Evolutionary conservation across 1,140 invertebrate genomes (phyloP).

Genomic region (Mizuhopecten yessoensis): DNA sequence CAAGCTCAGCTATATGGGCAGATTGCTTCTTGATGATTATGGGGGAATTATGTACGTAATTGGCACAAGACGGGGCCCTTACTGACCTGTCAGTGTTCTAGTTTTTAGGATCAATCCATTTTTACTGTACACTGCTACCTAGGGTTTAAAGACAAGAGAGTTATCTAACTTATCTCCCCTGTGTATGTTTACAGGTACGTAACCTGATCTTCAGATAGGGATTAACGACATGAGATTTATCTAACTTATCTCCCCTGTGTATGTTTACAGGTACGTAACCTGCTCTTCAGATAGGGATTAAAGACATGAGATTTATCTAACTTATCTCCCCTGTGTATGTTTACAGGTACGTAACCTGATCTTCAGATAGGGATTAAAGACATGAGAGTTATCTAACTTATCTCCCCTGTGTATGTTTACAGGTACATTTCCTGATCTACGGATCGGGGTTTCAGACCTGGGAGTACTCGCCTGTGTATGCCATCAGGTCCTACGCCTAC

Average conservation of each 20-base stretch:
- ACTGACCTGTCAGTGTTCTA: too few relatives aligned
- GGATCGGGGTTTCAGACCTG: slow-evolving; percentile 98
- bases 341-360: slow-evolving; percentile 91
- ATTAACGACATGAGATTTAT: neutral
- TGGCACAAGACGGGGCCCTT: too few relatives aligned
- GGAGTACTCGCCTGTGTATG: slow-evolving; percentile 98
- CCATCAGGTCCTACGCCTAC: slow-evolving; percentile 96
- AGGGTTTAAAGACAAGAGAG: too few relatives aligned
- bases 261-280: slow-evolving; percentile 90
- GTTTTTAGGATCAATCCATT: too few relatives aligned
- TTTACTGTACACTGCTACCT: too few relatives aligned
- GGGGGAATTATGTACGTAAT: too few relatives aligned
- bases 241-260: slow-evolving; percentile 38
- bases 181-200: slow-evolving; percentile 88
- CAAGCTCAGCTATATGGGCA: too few relatives aligned
- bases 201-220: too few relatives aligned
- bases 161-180: neutral
- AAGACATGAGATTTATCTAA: neutral
- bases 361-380: slow-evolving; percentile 82
- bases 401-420: slow-evolving; percentile 77
- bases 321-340: slow-evolving; percentile 54
- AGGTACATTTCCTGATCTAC: slow-evolving; percentile 92
- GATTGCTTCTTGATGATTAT: too few relatives aligned
- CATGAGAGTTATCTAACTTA: neutral
- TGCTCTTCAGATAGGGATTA: too few relatives aligned